These are phyloP conservation scores for Platysternon megacephalum DNA, from an alignment of 2,113 vertebrate species.

Conservation along the genomic window DNA sequence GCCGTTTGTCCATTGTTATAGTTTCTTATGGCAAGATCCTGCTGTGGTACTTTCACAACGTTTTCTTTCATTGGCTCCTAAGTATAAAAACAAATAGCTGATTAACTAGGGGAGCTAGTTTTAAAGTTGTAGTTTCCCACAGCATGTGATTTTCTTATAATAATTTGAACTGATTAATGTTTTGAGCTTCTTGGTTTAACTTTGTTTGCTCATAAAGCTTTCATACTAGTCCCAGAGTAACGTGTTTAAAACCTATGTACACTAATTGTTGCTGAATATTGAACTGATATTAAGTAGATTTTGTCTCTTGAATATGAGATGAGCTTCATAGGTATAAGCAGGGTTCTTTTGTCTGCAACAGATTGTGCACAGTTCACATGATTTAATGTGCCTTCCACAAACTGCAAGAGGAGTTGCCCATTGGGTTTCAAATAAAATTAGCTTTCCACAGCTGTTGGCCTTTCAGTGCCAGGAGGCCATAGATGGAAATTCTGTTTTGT, in stretches of 20 bases:
- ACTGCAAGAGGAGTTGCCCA: slow-evolving; percentile 27
- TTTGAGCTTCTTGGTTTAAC: slow-evolving; percentile 1
- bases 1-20: background rate
- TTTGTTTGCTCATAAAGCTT: background rate
- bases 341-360: slow-evolving; percentile 32
- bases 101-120: background rate
- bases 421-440: slow-evolving; percentile 54
- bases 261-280: slow-evolving; percentile 8
- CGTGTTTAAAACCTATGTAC: background rate
- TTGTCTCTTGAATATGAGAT: background rate
- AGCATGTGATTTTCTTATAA: background rate
- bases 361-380: slow-evolving; percentile 17
- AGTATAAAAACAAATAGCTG: background rate
- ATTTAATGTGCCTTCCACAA: slow-evolving; percentile 41
- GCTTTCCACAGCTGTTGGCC: slow-evolving; percentile 56
- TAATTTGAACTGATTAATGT: background rate
- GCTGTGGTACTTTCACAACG: background rate
- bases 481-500: slow-evolving; percentile 4
- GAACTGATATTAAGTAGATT: slow-evolving; percentile 25
- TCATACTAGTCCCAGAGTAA: background rate
- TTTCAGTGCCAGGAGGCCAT: slow-evolving; percentile 19
- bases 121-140: background rate
- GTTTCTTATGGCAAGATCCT: background rate
- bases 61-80: background rate
- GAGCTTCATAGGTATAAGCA: slow-evolving; percentile 19